Evolutionary conservation across 2,888 invertebrate genomes (phyloP), one percentile per base, ranked within the genome.

Genomic region (Plagodis dolabraria): DNA sequence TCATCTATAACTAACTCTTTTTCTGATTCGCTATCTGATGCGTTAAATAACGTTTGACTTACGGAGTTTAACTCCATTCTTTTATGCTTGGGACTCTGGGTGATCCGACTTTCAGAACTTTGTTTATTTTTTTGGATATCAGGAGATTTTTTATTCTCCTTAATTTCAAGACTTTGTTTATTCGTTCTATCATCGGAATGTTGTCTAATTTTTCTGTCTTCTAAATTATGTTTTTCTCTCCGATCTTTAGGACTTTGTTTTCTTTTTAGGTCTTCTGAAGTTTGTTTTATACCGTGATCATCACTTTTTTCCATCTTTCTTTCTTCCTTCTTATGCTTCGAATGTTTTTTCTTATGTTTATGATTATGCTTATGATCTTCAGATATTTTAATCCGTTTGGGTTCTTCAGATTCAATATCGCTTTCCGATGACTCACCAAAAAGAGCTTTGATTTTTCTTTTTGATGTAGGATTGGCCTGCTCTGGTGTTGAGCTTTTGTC

Each of bases 361-460:
- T 70, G 65, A 53, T 70, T 71, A 47, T 53, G 71, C 60, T 75
- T 72, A 48, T 70, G 55, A 52, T 63, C 63, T 50, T 74, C 67
- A 34, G 65, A 67, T 47, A 70, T 70, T 76, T 85, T 86, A 5
- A 49, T 57, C 73, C 75, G 83, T 77, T 86, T 86, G 7, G 57
- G 42, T 40, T 71, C 64, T 57, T 71, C 70, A 40, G 56, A 46
- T 64, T 89, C 87, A 9, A 64, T 64, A 34, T 92, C 92, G 65
- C 89, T 89, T 6, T 89, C 93, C 1, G 92, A 91, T 6, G 93
- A 92, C 63, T 93, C 93, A 5, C 93, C 93, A 76, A 93, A 93
- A 7, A 94, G 80, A 52, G 84, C 92, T 79, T 93, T 85, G 12
- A 93, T 83, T 86, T 89, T 92, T 75, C 88, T 81, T 79, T 92